Base-by-base conservation (phyloP, 1,140 invertebrate species). In the Drosophila prosaltans region DNA sequence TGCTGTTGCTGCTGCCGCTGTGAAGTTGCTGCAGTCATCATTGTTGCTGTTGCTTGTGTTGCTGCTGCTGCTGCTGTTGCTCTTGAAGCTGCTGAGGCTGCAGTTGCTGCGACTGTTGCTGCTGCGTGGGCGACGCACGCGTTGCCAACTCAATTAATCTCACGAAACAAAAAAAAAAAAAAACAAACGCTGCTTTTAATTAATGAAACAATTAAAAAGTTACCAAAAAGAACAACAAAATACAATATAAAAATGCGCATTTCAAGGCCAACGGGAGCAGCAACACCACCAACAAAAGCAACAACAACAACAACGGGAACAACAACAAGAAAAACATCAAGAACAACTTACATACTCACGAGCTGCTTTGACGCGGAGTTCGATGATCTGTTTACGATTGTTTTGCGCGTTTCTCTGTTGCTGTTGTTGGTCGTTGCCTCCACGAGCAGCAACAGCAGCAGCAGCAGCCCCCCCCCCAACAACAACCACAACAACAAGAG, bases 361-460 rank as follows among this genome's bases (percentile, higher is more conserved):
- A 51, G 43, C 43, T 21, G 66, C 59, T 62, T 4, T 8, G 11
- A 3, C 21, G 69, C 21, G 69, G 74, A 89, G 84, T 89, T 88
- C 84, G 84, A 89, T 81, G 84, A 88, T 88, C 84, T 88, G 83
- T 89, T 88, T 89, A 89, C 73, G 80, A 80, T 85, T 86, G 71
- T 82, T 77, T 69, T 82, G 64, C 68, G 67, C 65, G 51, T 61
- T 81, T 45, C 41, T 67, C 64, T n/a, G 41, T 30, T 55, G 24
- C 30, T 72, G 48, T 58, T 69, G 69, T 84, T 72, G 83, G 74
- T 82, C 76, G 69, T 81, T 88, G 74, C 57, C 21, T 48, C 21
- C 8, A 48, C 21, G 45, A 48, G 21, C 45, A 48, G 21, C 41
- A 45, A 1, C 43, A 48, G 16, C 45, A 24, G 16, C 45, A 51